A percentile compares a stretch with the other conserved stretches of the same genome.
Evolutionary conservation across 2,888 invertebrate species (phyloP).

Genomic region (Apotomis betuletana): DNA sequence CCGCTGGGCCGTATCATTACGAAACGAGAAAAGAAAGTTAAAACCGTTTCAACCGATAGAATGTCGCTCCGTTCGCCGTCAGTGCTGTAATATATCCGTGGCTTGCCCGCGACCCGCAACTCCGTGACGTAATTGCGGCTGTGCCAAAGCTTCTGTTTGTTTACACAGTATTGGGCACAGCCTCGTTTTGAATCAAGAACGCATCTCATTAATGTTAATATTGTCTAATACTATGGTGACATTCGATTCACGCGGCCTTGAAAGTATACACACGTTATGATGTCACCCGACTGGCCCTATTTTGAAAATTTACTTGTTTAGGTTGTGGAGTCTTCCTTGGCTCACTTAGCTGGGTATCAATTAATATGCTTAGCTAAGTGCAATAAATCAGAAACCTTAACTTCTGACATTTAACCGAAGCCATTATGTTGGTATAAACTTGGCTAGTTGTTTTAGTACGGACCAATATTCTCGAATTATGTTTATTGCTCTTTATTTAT

Average conservation of each 20-base stretch:
- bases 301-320: constrained; percentile 24
- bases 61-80: constrained; percentile 61
- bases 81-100: constrained; percentile 56
- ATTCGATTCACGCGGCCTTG: constrained; percentile 37
- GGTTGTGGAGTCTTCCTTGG: constrained; percentile 26
- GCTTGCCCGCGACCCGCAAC: constrained; percentile 56
- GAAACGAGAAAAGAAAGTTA: constrained; percentile 79
- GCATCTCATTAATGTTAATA: constrained; percentile 49
- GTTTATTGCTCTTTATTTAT: neutral
- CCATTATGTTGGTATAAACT: neutral
- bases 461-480: neutral
- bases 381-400: constrained; percentile 21
- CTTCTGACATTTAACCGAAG: constrained; percentile 26
- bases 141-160: constrained; percentile 56
- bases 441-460: neutral
- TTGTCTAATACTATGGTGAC: constrained; percentile 42
- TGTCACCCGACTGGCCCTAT: constrained; percentile 16
- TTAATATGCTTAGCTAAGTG: constrained; percentile 20
- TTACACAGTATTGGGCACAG: constrained; percentile 55
- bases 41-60: constrained; percentile 67
- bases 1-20: constrained; percentile 72
- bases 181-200: constrained; percentile 51
- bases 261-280: constrained; percentile 22
- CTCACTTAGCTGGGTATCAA: constrained; percentile 27
- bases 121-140: constrained; percentile 59